Evolutionary conservation across 2,888 invertebrate genomes (phyloP).

Genomic region (Leptodirus hochenwartii): DNA sequence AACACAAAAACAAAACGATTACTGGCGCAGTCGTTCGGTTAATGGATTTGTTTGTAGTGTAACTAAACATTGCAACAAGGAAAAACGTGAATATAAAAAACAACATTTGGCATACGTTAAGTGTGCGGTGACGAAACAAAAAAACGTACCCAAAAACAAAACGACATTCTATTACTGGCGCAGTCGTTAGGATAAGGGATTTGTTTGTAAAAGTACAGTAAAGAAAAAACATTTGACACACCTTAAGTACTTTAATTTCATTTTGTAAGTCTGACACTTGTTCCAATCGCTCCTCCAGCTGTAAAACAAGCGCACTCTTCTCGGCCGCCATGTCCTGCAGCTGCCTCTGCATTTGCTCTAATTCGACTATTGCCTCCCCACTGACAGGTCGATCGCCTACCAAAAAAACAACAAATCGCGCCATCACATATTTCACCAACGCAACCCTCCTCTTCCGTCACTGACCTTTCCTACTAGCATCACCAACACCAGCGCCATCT

Average conservation of each 20-base stretch:
- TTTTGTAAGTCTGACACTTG: conserved; percentile 48
- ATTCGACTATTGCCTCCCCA: too few species aligned
- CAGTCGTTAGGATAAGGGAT: background rate
- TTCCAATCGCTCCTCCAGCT: conserved; percentile 43
- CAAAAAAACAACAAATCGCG: too few species aligned
- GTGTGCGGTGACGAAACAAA: background rate
- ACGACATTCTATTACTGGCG: background rate
- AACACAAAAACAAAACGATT: background rate
- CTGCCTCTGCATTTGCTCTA: conserved; percentile 44
- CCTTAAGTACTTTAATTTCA: conserved; percentile 54
- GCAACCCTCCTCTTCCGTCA: too few species aligned
- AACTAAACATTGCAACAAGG: background rate
- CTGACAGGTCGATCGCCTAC: too few species aligned
- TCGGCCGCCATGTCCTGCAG: conserved; percentile 45
- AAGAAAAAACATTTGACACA: conserved; percentile 23
- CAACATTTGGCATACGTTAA: too few species aligned
- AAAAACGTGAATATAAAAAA: background rate
- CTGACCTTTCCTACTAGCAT: too few species aligned
- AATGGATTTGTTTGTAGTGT: too few species aligned
- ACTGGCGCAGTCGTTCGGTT: too few species aligned
- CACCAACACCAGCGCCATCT: too few species aligned
- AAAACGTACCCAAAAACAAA: background rate
- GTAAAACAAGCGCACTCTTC: conserved; percentile 43
- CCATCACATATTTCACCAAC: too few species aligned
- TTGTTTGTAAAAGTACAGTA: conserved; percentile 4